Base-by-base conservation (phyloP, 2,113 vertebrate species). In the Takifugu flavidus region DNA sequence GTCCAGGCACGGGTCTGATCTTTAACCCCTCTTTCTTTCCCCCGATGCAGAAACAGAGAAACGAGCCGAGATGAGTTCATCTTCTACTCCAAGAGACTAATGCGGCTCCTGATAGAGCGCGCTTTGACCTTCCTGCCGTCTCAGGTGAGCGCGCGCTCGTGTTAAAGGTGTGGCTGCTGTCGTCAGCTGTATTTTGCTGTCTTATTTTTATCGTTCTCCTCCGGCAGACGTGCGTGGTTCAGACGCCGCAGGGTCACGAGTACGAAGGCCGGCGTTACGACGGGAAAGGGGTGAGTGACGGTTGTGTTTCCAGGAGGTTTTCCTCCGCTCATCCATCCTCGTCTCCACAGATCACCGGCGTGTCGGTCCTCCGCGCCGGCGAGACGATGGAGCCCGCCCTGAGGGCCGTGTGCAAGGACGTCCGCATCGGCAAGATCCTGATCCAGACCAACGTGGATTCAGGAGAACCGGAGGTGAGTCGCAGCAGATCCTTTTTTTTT, bases 381-480 rank as follows among this genome's bases (percentile, higher is more conserved):
- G 96, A 99, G 89, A 99, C 97, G 45, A 98, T 99, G 97, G 97
- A 99, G 88, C 96, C 97, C 0, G 95, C 96, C 0, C 91, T 99
- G 49, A 91, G 96, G 26, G 97, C 96, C 0, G 96, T 99, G 13
- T 99, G 97, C 85, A 99, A 98, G 72, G 97, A 98, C 0, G 97
- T 99, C 45, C 94, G 96, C 68, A 97, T 99, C 0, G 97, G 97
- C 65, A 99, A 98, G 74, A 98, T 99, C 74, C 94, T 99, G 78
- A 99, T 99, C 85, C 97, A 99, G 92, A 99, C 97, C 87, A 99
- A 99, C 86, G 95, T 94, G 86, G 93, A 95, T 84, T 97, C 96
- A 0, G 97, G 97, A 43, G 97, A 99, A 72, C 97, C 97, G 0
- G 97, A 99, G 94, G 97, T 98, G 47, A 25, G 14, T 15, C 44